Evolutionary conservation across 2,113 vertebrate genomes (phyloP), one percentile per base, ranked within the genome.

Genomic region (Pogona vitticeps): DNA sequence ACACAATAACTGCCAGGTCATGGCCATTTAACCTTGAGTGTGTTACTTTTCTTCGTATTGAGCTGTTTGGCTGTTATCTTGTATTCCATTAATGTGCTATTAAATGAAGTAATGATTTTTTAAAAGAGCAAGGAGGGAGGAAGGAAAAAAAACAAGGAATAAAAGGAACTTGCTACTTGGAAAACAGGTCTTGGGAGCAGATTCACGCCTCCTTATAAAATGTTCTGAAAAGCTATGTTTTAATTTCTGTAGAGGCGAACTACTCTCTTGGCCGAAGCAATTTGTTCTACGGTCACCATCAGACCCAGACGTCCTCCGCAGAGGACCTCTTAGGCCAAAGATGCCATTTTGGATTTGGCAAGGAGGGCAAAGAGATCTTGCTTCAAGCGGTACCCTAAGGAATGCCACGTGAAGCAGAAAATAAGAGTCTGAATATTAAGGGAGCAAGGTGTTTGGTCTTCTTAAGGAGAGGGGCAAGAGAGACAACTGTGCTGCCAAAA

Each of bases 221-320:
- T 85, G 89, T 89, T 92, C 91, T 88, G 85, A 92, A 90, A 88
- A 83, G 0, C 0, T 86, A 56, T 40, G 87, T 92, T 91, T n/a
- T 81, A 75, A 81, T 86, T 83, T 77, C 65, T 87, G 85, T 86
- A 78, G 80, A 79, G 38, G n/a, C 75, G 68, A 93, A 88, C 78
- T 85, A 38, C 31, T 46, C 63, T 85, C 76, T 86, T 82, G 82
- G 79, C 78, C 86, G 82, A 88, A 88, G 80, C 58, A 92, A 93
- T 88, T 93, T 90, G 70, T 86, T 92, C 89, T 86, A 91, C 90
- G 88, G 82, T 91, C 88, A 92, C 75, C 63, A 52, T 88, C 63
- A 84, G 85, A 86, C 79, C 81, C 83, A 82, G 91, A 42, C 14
- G 59, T 10, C 46, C 21, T 58, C 36, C 56, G 28, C 75, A 71